phyloP scores from a whole-genome alignment of 2,113 vertebrate species.

The Hyperoodon ampullatus region DNA sequence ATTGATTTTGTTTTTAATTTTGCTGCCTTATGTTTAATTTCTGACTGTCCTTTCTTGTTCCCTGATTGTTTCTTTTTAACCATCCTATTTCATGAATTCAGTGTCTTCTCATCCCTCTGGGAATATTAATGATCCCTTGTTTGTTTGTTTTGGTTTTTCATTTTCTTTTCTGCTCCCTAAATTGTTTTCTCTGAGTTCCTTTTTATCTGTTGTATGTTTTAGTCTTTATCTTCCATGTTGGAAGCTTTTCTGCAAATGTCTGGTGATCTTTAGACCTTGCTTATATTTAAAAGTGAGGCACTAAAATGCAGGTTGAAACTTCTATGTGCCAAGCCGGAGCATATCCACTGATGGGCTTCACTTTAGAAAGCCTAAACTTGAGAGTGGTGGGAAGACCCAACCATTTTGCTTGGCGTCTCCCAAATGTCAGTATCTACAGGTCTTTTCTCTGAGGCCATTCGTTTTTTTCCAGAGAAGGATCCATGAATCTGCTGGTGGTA shows the following conservation, averaged over 20 bases:
- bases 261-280: background rate
- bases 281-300: background rate
- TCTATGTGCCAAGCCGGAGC: background rate
- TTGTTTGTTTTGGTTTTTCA: background rate
- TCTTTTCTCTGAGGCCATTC: background rate
- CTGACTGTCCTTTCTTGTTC: background rate
- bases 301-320: background rate
- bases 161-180: conserved; percentile 25
- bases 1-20: background rate
- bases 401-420: background rate
- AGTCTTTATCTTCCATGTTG: background rate
- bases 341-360: background rate
- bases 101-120: background rate
- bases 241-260: conserved; percentile 21
- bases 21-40: background rate
- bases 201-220: background rate
- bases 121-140: background rate
- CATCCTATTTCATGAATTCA: background rate
- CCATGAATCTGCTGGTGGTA: background rate
- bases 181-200: background rate
- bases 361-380: background rate
- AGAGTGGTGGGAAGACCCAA: background rate
- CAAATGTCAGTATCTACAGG: background rate
- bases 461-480: background rate
- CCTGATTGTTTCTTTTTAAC: background rate